Evolutionary conservation across 1,140 invertebrate species (phyloP).

Genomic region (Cyrtorhinus lividipennis): DNA sequence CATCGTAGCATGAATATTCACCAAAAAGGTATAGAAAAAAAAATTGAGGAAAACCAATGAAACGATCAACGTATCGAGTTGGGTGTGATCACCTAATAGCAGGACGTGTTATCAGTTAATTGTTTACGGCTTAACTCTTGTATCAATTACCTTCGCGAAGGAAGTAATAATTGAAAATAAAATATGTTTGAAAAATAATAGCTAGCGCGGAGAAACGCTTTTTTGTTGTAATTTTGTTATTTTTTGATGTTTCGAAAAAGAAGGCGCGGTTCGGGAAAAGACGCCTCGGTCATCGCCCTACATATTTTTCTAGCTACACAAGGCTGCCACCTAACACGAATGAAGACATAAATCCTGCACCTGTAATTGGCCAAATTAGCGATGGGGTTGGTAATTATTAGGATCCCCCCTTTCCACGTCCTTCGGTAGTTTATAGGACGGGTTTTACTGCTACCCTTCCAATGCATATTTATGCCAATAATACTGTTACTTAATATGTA

Average conservation of each 20-base stretch:
- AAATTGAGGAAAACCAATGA: neutral
- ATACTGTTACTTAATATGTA: slow-evolving; percentile 13
- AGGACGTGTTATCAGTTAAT: neutral
- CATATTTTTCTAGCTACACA: neutral
- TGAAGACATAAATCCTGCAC: slow-evolving; percentile 14
- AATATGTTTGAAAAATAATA: neutral
- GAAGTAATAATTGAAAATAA: slow-evolving; percentile 6
- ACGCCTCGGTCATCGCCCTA: slow-evolving; percentile 4
- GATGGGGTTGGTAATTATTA: slow-evolving; percentile 9
- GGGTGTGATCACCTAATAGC: neutral
- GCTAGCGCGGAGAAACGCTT: neutral
- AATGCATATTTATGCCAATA: slow-evolving; percentile 17
- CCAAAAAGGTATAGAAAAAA: slow-evolving; percentile 1
- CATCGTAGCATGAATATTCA: slow-evolving; percentile 2
- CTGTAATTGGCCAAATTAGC: slow-evolving; percentile 14
- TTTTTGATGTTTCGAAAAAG: neutral
- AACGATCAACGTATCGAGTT: neutral
- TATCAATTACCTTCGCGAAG: slow-evolving; percentile 5
- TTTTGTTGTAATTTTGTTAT: neutral
- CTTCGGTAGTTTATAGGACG: slow-evolving; percentile 8
- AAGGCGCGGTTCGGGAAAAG: neutral
- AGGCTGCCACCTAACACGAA: neutral
- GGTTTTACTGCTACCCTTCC: slow-evolving; percentile 10
- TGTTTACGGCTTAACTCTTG: neutral
- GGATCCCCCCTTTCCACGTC: neutral